A percentile compares a stretch with the other conserved stretches of the same genome.
Evolutionary conservation across 2,113 vertebrate genomes (phyloP).

Genomic region (Brienomyrus brachyistius): DNA sequence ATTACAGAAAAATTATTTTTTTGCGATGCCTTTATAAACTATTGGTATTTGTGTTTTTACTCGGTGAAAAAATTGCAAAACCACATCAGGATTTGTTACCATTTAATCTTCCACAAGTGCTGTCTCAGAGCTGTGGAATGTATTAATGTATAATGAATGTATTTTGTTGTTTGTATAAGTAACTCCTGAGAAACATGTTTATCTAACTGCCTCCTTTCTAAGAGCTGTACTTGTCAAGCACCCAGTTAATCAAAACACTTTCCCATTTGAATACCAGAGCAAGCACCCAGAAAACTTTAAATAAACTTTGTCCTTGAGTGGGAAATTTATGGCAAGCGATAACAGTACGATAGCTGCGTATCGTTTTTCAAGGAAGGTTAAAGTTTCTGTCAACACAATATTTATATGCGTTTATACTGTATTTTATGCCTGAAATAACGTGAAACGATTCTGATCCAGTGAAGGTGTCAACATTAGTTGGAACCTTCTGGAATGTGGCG

Average conservation of each 20-base stretch:
- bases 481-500: constrained; percentile 42
- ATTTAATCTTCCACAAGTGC: not conserved
- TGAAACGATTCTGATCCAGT: constrained; percentile 32
- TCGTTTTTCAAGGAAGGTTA: not conserved
- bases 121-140: not conserved
- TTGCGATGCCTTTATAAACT: not conserved
- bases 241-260: constrained; percentile 14
- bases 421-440: constrained; percentile 33
- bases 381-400: constrained; percentile 20
- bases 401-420: constrained; percentile 31
- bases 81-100: not conserved
- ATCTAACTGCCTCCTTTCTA: not conserved
- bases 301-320: constrained; percentile 4
- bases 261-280: constrained; percentile 23
- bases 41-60: not conserved
- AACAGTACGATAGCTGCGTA: not conserved
- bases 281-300: constrained; percentile 45
- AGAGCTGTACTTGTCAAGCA: not conserved
- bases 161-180: not conserved
- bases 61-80: not conserved
- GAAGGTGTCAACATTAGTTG: constrained; percentile 37
- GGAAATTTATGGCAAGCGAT: not conserved
- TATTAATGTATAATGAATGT: not conserved
- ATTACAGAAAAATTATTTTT: not conserved
- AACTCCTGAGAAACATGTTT: not conserved